A percentile compares a stretch with the other conserved stretches of the same genome.
phyloP scores from a whole-genome alignment of 2,888 invertebrate genomes.

The Nymphalis polychloros region DNA sequence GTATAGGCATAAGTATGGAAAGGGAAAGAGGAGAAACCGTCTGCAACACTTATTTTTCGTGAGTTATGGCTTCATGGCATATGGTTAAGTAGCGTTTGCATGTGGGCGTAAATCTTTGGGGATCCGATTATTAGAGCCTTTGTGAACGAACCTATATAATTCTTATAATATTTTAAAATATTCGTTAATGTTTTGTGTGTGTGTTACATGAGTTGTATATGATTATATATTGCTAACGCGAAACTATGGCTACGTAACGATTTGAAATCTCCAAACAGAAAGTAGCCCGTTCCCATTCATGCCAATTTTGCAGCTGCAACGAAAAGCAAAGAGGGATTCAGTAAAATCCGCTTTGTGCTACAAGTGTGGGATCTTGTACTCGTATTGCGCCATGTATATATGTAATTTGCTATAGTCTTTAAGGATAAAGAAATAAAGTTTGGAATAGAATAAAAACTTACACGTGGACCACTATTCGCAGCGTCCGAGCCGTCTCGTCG shows the following conservation, averaged over 20 bases:
- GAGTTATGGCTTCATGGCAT: conserved; percentile 23
- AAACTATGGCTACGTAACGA: conserved; percentile 32
- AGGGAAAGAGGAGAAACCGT: conserved; percentile 31
- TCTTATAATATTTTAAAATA: not conserved
- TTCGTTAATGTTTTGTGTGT: not conserved
- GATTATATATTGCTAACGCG: not conserved
- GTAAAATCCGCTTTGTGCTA: conserved; percentile 41
- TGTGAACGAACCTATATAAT: not conserved
- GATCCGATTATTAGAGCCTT: conserved; percentile 11
- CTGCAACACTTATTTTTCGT: conserved; percentile 30
- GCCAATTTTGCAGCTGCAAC: conserved; percentile 40
- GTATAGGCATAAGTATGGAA: conserved; percentile 17
- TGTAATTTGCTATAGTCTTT: conserved; percentile 12
- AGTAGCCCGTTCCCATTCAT: conserved; percentile 36
- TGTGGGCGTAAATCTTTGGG: conserved; percentile 18
- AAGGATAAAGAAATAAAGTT: conserved; percentile 21
- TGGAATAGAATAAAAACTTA: conserved; percentile 21
- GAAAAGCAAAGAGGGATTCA: conserved; percentile 39
- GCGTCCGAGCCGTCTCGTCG: conserved; percentile 31
- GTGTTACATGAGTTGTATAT: not conserved
- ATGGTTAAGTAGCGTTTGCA: conserved; percentile 26
- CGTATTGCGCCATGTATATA: conserved; percentile 16
- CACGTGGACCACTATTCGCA: conserved; percentile 24
- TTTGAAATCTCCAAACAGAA: conserved; percentile 32
- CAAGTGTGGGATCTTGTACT: conserved; percentile 40